Evolutionary conservation across 2,113 vertebrate species (phyloP).

Genomic region (Salvelinus fontinalis): DNA sequence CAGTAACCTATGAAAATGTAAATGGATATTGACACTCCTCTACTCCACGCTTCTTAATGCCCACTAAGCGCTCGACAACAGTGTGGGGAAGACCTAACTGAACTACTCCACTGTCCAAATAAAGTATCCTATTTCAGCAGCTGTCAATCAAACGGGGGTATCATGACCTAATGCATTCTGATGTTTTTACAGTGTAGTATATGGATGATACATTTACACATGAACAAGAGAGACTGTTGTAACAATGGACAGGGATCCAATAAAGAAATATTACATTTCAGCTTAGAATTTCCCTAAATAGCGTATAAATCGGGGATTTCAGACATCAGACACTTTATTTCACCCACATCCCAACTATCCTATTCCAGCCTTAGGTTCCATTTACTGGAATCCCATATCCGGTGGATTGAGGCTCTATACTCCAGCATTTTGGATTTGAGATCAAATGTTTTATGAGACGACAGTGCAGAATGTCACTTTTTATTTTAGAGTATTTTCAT

Average conservation of each 20-base stretch:
- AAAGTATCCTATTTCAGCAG: conserved; percentile 44
- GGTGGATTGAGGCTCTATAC: no score
- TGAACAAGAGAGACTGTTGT: not conserved
- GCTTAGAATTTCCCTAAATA: no score
- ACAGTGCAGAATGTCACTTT: no score
- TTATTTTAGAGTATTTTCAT: no score
- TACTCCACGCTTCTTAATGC: not conserved
- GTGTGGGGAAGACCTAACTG: not conserved
- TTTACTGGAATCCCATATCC: no score
- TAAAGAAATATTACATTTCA: not conserved
- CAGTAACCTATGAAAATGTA: not conserved
- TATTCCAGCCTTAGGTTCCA: no score
- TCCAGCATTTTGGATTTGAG: no score
- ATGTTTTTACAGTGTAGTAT: not conserved
- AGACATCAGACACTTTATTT: no score
- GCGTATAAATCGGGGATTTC: no score
- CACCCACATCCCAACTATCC: no score
- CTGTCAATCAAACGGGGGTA: conserved; percentile 34
- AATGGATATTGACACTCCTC: not conserved
- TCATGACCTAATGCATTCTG: conserved; percentile 18
- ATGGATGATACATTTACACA: not conserved
- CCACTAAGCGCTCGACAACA: conserved; percentile 3
- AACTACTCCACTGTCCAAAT: conserved; percentile 21
- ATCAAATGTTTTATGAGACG: no score
- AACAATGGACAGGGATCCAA: not conserved